Evolutionary conservation across 2,797 vertebrate genomes (phyloP), one percentile per base, ranked within the genome.

Genomic region (Hyperoplus lanceolatus): DNA sequence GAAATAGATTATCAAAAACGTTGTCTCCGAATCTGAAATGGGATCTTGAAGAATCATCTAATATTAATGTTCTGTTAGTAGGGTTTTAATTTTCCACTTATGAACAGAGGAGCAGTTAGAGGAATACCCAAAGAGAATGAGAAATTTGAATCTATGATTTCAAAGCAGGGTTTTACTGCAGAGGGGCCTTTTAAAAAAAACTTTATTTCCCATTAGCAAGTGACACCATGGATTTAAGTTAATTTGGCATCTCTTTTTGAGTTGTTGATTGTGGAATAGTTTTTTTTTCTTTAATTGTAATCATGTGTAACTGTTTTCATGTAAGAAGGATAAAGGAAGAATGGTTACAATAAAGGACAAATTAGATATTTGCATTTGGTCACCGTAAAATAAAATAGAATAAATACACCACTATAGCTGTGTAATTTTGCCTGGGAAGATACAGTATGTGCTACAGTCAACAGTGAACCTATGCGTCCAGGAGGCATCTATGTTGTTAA

Each of bases 401-500:
- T 5, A 59, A 65, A 66, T 70, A 69, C 63, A 59, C 4, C 29
- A 8, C 13, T 9, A 10, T 13, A 14, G 39, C 38, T 66, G 61
- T 53, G 39, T 55, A 63, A 83, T 42, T 73, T 43, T 12, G 1
- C 43, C 29, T 51, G 39, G 21, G 10, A 29, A 49, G 53, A 36
- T 49, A 11, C 62, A 36, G 50, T 18, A 48, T 45, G 49, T 29
- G n/a, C 51, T 51, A 46, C 54, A 73, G 69, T 70, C 64, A 75
- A 16, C 56, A 29, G 18, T 62, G 43, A 76, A 60, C 48, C 43
- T 7, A 2, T 49, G 61, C 59, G 46, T 82, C 21, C 67, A 72
- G 73, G 60, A 70, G 65, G 46, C 41, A 36, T 79, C 15, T 58
- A 42, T 42, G 61, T 64, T 36, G 15, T 8, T n/a, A 62, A 70